These are phyloP conservation scores for Xiphophorus hellerii DNA, from an alignment of 2,113 vertebrate genomes.

Conservation along the genomic window DNA sequence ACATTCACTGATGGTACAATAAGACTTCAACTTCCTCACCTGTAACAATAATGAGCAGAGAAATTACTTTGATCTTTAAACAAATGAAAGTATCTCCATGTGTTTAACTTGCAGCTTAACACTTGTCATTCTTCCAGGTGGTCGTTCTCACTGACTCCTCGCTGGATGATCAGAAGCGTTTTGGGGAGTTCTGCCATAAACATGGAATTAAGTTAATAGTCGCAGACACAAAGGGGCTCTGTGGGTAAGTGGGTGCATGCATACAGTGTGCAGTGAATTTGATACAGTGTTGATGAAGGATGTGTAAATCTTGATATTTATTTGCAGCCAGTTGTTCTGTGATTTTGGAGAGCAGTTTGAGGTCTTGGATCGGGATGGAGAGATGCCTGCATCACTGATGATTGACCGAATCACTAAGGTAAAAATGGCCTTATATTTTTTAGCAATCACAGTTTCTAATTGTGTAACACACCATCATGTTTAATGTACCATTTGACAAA, in stretches of 20 bases:
- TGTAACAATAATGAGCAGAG: not conserved
- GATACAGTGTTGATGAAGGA: not conserved
- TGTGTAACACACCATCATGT: too few species aligned
- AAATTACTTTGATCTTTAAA: slow-evolving; percentile 1
- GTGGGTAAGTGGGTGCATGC: slow-evolving; percentile 88
- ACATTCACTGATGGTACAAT: too few species aligned
- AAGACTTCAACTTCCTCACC: not conserved
- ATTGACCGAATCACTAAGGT: slow-evolving; percentile 86
- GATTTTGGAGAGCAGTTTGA: slow-evolving; percentile 88
- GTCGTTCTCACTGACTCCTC: slow-evolving; percentile 87
- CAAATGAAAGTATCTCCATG: not conserved
- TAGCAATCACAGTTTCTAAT: too few species aligned
- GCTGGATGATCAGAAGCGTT: slow-evolving; percentile 85
- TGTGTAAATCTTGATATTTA: slow-evolving; percentile 8
- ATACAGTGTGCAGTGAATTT: not conserved
- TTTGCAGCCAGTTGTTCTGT: slow-evolving; percentile 89
- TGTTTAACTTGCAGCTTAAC: not conserved
- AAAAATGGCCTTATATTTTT: not conserved
- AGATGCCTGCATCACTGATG: slow-evolving; percentile 60
- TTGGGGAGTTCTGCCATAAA: slow-evolving; percentile 84
- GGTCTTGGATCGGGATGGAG: slow-evolving; percentile 78
- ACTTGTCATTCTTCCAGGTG: slow-evolving; percentile 74
- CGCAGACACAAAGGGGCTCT: slow-evolving; percentile 86
- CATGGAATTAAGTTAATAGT: slow-evolving; percentile 82
- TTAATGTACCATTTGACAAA: not conserved